Conservation (phyloP, 2,113 vertebrate species). For the Scomber japonicus region DNA sequence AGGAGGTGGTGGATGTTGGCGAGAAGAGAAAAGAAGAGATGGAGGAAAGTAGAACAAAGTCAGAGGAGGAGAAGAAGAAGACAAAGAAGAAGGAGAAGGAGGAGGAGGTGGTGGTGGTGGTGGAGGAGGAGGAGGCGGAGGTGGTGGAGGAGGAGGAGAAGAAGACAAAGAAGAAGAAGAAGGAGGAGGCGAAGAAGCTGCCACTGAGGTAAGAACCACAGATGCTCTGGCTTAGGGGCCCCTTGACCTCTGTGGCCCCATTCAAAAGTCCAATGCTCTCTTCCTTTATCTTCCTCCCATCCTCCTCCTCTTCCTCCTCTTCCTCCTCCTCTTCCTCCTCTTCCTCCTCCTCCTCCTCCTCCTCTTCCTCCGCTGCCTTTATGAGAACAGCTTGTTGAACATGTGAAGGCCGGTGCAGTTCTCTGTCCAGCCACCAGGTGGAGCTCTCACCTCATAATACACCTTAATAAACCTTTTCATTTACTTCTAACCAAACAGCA, state of each 20-base stretch:
- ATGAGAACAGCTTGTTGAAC: too few relatives aligned
- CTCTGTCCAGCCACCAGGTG: conserved; percentile 37
- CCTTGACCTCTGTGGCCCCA: too few relatives aligned
- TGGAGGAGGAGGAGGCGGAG: background rate
- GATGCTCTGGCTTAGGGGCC: too few relatives aligned
- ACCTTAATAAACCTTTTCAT: too few relatives aligned
- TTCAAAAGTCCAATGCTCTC: too few relatives aligned
- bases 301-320: too few relatives aligned
- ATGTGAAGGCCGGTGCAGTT: background rate
- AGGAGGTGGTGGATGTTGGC: background rate
- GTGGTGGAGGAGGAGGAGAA: background rate
- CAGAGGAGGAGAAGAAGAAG: background rate
- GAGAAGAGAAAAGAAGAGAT: background rate
- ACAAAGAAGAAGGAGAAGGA: background rate
- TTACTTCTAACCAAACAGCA: too few relatives aligned
- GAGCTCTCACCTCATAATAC: background rate
- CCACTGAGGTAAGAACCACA: conserved; percentile 49
- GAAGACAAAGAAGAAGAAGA: background rate
- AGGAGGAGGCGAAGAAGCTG: conserved; percentile 21
- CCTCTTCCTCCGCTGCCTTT: too few relatives aligned
- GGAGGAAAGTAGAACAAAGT: background rate
- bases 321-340: too few relatives aligned
- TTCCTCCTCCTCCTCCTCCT: background rate
- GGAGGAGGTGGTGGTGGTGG: background rate
- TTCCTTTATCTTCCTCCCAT: too few relatives aligned